Base-by-base conservation (phyloP, 1,140 invertebrate genomes). In the Ceratina japonica region DNA sequence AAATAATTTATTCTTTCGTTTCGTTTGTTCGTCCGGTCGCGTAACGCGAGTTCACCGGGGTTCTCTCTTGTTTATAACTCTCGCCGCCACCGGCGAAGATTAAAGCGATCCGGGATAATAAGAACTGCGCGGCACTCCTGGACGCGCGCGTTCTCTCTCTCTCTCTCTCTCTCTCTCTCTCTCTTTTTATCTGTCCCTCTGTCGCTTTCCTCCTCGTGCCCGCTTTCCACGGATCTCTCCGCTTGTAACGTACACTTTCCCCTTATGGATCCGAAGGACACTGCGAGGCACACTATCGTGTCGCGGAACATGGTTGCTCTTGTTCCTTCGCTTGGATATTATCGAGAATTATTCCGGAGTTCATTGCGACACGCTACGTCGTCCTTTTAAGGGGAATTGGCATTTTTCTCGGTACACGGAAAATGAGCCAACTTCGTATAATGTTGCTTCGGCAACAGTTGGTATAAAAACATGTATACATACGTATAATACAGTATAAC, bases 1-100 rank as follows among this genome's bases (percentile, higher is more conserved):
- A 75, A 88, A 89, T 88, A 87, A 87, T 88, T 87, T 84, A 88
- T 87, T 82, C 73, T 85, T 87, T 84, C 87, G 87, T 88, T 89
- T 87, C 85, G 84, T 84, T 86, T 81, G 83, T 82, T 75, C 71
- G 75, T 56, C 16, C 65, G 80, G 63, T 80, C 70, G 61, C 62
- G 74, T 72, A 77, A 63, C n/a, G 37, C 69, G 54, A 74, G 64
- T 80, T 76, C 65, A 62, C 80, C 64, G 37, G 37, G 59, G 56
- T 70, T 79, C 52, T 44, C 37, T 18, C 84, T 44, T 88, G 75
- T 86, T 86, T 88, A 85, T 81, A 87, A 86, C 83, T 88, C 86
- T 85, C 75, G 65, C 65, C 74, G 75, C 79, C 81, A 76, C 77
- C 75, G 75, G 79, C 84, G 85, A 82, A 88, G 85, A 89, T 87